Base-by-base conservation (phyloP, 2,797 vertebrate species). In the Huso huso region DNA sequence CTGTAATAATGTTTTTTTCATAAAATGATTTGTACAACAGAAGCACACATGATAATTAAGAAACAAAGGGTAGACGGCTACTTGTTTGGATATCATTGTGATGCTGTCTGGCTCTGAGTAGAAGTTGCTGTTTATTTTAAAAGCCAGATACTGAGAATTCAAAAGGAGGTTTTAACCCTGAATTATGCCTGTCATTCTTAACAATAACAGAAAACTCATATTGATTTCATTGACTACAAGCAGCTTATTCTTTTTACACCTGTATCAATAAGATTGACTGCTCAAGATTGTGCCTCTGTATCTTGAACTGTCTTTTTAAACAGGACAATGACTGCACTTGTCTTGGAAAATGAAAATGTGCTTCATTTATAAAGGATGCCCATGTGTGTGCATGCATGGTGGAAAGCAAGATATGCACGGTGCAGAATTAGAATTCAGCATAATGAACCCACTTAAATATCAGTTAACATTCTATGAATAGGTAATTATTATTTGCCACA, bases 401-500 rank as follows among this genome's bases (percentile, higher is more conserved):
- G 8, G 49, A 64, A 64, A 64, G 15, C 1, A 64, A 64, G 10
- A 64, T 49, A 13, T 51, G 7, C 15, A 51, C 49, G n/a, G 12
- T 50, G 9, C 23, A 53, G 13, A 65, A 51, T 61, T 61, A 60
- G 9, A 58, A 61, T 61, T 13, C 49, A 11, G 11, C 51, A 49
- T 67, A 70, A 70, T 68, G 9, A 79, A 78, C 52, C 65, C 5
- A 72, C 49, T 51, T 62, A 75, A 70, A 68, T 0, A 0, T 37
- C 62, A 66, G 6, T 73, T 74, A 71, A 77, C 69, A 62, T 68
- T 79, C 65, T 69, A 51, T 23, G 48, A 78, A 72, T 62, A 64
- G 6, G 0, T 79, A 78, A 72, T 73, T 77, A 81, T 70, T 74
- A 78, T 64, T 66, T 62, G 72, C 15, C 66, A 76, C 55, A 76